These are phyloP conservation scores for Panthera leo DNA, from an alignment of 2,113 vertebrate species.

Conservation along the genomic window DNA sequence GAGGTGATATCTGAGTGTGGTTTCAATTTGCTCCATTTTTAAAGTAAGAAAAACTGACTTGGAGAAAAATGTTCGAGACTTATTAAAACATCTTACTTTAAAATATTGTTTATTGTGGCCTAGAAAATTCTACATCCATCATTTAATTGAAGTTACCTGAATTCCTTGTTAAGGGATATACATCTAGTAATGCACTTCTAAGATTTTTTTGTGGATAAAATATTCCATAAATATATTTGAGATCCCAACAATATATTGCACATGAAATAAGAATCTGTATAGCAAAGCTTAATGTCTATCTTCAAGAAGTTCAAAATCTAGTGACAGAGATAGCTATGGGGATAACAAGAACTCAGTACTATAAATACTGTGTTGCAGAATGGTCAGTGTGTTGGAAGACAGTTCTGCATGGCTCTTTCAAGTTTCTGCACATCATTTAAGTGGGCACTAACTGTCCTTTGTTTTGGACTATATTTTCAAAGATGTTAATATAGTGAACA, in stretches of 20 bases:
- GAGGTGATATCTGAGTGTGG: no score
- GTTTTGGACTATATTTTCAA: slow-evolving; percentile 7
- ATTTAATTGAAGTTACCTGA: slow-evolving; percentile 4
- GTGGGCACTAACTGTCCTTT: not conserved
- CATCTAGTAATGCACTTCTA: not conserved
- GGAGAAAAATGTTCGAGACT: not conserved
- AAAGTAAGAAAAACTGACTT: slow-evolving; percentile 11
- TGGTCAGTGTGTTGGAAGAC: not conserved
- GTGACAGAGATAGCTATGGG: not conserved
- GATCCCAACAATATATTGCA: not conserved
- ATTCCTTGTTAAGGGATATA: not conserved
- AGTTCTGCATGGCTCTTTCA: not conserved
- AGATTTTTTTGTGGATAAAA: not conserved
- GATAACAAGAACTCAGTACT: slow-evolving; percentile 10
- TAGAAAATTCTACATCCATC: not conserved
- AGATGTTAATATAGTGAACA: not conserved
- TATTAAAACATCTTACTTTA: not conserved
- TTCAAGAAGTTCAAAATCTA: slow-evolving; percentile 45
- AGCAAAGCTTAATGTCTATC: not conserved
- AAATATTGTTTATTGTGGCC: not conserved
- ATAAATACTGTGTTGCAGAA: slow-evolving; percentile 19
- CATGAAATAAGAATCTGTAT: not conserved
- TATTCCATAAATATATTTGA: not conserved
- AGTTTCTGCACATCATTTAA: not conserved
- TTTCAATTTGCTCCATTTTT: not conserved